phyloP scores from a whole-genome alignment of 1,140 invertebrate species.

The Caenorhabditis brenneri region DNA sequence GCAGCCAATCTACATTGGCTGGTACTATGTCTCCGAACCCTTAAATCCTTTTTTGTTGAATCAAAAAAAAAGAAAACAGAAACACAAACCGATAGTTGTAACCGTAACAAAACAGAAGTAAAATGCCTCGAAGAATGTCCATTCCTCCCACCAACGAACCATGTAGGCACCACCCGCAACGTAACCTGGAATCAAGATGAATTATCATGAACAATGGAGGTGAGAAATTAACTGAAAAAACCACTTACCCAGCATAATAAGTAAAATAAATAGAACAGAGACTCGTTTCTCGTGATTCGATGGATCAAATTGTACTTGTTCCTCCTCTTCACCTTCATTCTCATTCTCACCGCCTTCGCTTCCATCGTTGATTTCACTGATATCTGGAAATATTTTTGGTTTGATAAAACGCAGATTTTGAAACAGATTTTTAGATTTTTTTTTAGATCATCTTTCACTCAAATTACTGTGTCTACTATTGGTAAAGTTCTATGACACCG shows the following conservation, averaged over 20 bases:
- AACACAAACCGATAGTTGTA: conserved; percentile 69
- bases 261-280: conserved; percentile 69
- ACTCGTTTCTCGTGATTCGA: conserved; percentile 64
- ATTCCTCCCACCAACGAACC: conserved; percentile 70
- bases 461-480: too few relatives aligned
- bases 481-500: too few relatives aligned
- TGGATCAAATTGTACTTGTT: conserved; percentile 56
- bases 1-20: conserved; percentile 68
- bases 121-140: conserved; percentile 70
- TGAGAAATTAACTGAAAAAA: background rate
- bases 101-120: conserved; percentile 71
- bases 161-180: conserved; percentile 70
- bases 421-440: too few relatives aligned
- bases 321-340: conserved; percentile 62
- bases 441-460: too few relatives aligned
- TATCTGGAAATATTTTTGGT: conserved; percentile 64
- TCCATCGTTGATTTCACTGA: conserved; percentile 67
- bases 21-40: conserved; percentile 71
- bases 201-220: background rate
- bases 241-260: conserved; percentile 67
- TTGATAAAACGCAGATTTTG: too few relatives aligned
- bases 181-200: conserved; percentile 60
- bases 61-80: background rate
- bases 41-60: too few relatives aligned
- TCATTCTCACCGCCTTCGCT: conserved; percentile 43